Base-by-base conservation (phyloP, 2,888 invertebrate species). In the Petrolisthes cinctipes region DNA sequence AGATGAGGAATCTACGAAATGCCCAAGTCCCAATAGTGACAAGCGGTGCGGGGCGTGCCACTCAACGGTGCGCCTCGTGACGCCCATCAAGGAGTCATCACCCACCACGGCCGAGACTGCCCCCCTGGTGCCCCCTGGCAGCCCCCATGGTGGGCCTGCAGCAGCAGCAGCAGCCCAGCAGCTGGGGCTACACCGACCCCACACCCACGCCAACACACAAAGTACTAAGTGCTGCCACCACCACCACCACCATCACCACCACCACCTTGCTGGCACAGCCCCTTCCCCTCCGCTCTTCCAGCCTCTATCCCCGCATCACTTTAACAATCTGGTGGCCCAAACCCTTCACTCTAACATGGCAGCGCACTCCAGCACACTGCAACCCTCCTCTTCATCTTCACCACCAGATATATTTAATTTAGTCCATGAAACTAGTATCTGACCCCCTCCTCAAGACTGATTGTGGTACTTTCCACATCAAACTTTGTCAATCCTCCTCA, bases 401-500 rank as follows among this genome's bases (percentile, higher is more conserved):
- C 93, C 94, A 94, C 91, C 95, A 94, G 91, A 91, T 93, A 94
- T 91, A 83, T 91, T 90, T 53, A 89, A 90, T 80, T 83, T 95
- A 93, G 95, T 95, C 93, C 95, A 95, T 94, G 95, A 95, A 93
- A 95, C 95, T 92, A 95, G 95, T 93, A 95, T 95, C 92, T 95
- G 95, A 92, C 85, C 83, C 73, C 73, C 82, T 89, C 87, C 84
- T 81, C 87, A 88, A 81, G 86, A 86, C 75, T 83, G 87, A 90
- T 83, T 80, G 83, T 83, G 86, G 86, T 78, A 56, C 56, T 75
- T 81, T 79, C 83, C 78, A 71, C 57, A 56, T 78, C 79, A 86
- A 37, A 51, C 53, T 75, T 83, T 79, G 20, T 76, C 68, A 80
- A 84, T 54, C 51, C 66, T 80, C 57, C 80, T 66, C 75, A 86